Conservation (phyloP, 2,113 vertebrate species). For the Taurulus bubalis region DNA sequence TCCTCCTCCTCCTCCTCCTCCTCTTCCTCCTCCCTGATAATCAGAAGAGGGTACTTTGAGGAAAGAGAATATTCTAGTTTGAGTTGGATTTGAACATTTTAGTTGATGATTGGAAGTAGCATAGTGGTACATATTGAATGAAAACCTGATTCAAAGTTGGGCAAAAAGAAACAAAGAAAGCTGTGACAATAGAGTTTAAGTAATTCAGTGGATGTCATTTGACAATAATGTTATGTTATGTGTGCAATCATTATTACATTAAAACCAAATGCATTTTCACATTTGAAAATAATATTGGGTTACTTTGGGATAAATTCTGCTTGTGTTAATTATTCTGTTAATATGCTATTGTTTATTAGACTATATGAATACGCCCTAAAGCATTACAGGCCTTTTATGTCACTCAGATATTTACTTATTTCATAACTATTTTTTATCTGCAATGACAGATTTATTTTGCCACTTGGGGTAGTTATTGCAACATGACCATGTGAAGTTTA, state of each 20-base stretch:
- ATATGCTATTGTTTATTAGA: not conserved
- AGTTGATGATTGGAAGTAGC: constrained; percentile 1
- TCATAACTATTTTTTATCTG: not conserved
- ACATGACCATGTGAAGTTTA: not conserved
- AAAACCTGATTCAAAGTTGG: not conserved
- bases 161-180: not conserved
- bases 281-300: not conserved
- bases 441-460: not conserved
- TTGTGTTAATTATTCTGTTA: not conserved
- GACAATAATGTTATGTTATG: not conserved
- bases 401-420: not conserved
- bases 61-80: not conserved
- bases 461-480: not conserved
- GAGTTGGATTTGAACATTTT: constrained; percentile 1
- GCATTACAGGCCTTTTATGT: not conserved
- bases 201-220: not conserved
- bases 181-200: not conserved
- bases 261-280: not conserved
- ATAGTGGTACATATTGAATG: not conserved
- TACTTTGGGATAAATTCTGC: not conserved
- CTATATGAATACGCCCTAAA: not conserved
- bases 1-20: too few species aligned
- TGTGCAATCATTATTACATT: not conserved
- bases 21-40: too few species aligned
- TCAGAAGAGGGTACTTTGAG: not conserved